A percentile compares a stretch with the other conserved stretches of the same genome.
Evolutionary conservation across 2,888 invertebrate genomes (phyloP).

Genomic region (Pherbina coryleti): DNA sequence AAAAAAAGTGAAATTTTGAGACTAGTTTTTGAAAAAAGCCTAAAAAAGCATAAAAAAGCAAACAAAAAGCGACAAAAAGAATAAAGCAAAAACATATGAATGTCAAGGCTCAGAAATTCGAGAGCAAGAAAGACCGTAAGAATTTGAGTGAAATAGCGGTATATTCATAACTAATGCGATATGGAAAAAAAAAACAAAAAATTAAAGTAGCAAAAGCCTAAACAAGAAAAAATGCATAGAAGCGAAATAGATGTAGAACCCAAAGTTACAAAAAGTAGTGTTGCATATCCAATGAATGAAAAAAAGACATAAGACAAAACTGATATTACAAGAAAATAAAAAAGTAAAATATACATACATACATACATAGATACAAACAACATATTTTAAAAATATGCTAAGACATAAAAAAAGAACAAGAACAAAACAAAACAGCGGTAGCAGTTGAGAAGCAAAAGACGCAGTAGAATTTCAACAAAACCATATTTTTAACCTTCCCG

Average conservation of each 20-base stretch:
- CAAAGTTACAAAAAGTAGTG: slow-evolving; percentile 34
- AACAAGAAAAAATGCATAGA: slow-evolving; percentile 7
- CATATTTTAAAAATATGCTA: background rate
- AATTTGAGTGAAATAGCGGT: background rate
- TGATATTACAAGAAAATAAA: background rate
- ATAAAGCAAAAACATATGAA: slow-evolving; percentile 45
- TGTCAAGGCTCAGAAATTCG: background rate
- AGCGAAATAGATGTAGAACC: slow-evolving; percentile 21
- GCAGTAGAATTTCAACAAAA: background rate
- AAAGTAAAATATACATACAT: background rate
- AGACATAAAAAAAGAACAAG: background rate
- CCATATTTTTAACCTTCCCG: slow-evolving; percentile 61
- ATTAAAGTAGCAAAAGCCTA: background rate
- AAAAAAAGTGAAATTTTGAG: slow-evolving; percentile 46
- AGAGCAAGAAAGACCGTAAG: background rate
- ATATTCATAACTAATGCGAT: background rate
- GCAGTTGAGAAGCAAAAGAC: background rate
- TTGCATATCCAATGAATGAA: slow-evolving; percentile 29
- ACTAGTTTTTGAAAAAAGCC: slow-evolving; percentile 34
- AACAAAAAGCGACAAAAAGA: slow-evolving; percentile 21
- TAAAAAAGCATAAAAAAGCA: background rate
- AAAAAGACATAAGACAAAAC: slow-evolving; percentile 30
- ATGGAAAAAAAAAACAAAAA: background rate
- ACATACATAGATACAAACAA: background rate
- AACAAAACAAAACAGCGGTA: background rate